phyloP scores from a whole-genome alignment of 1,140 invertebrate species.

The Drosophila lowei region DNA sequence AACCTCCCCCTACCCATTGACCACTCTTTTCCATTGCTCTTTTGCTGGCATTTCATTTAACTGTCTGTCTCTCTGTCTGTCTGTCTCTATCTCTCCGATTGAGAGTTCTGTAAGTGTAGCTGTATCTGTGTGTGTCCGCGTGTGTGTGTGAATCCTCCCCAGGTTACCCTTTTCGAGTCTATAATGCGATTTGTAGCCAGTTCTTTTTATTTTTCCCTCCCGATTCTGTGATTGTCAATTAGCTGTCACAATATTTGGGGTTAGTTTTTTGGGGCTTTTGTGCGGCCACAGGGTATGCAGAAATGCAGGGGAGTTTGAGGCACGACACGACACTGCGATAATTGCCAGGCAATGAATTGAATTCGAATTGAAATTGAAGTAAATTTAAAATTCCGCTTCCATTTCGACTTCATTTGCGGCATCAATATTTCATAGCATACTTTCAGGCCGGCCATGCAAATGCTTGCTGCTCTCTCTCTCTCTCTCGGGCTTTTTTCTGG shows the following conservation, averaged over 20 bases:
- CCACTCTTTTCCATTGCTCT: neutral
- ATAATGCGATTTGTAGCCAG: too few relatives aligned
- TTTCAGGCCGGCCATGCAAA: slow-evolving; percentile 47
- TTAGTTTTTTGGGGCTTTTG: too few relatives aligned
- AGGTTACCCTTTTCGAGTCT: too few relatives aligned
- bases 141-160: neutral
- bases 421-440: slow-evolving; percentile 47
- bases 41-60: slow-evolving; percentile 58
- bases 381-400: neutral
- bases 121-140: slow-evolving; percentile 18
- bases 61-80: slow-evolving; percentile 51
- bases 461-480: neutral
- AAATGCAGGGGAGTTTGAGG: too few relatives aligned
- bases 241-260: too few relatives aligned
- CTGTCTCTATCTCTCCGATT: slow-evolving; percentile 19
- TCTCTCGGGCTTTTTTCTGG: too few relatives aligned
- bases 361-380: too few relatives aligned
- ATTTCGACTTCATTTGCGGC: neutral
- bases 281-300: too few relatives aligned
- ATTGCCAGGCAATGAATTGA: neutral
- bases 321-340: too few relatives aligned
- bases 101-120: neutral
- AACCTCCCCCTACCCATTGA: slow-evolving; percentile 1
- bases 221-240: too few relatives aligned
- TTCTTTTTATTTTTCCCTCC: too few relatives aligned